Base-by-base conservation (phyloP, 30 jellyfish, hydroid and myxozoan species). In the Sanderia malayensis region DNA sequence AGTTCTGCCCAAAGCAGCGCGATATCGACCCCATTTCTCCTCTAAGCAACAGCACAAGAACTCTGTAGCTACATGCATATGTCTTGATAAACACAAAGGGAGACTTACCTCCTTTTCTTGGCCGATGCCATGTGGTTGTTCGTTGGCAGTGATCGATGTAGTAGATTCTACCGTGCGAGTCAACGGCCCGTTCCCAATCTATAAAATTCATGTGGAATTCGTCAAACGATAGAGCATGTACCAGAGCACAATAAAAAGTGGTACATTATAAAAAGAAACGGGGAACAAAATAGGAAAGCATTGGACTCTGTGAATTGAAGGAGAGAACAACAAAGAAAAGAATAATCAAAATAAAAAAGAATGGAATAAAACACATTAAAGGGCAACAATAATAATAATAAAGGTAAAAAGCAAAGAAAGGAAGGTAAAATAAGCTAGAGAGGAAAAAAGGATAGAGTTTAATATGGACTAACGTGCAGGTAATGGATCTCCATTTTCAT, bases 111-210 rank as follows among this genome's bases (percentile, higher is more conserved):
- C 75, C 96, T 61, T 63, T 78, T 64, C 81, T 71, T 18, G 98
- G 98, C 24, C 94, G 73, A n/a, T 78, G 80, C 98, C 98, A 90
- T 6, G 98, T 90, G 22, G 98, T 90, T 31, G 96, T 79, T 83
- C 94, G 60, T 18, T 31, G 73, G 61, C 55, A 28, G 65, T 90
- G 98, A 45, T 90, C 96, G 28, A 90, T 90, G 85, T 90, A 90
- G 68, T 90, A 90, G 21, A 84, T 81, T n/a, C 98, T 62, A 15
- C 95, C 96, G 33, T 90, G 98, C 30, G 98, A 90, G 46, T 90
- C 98, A 23, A 84, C 81, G 32, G 98, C 94, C 30, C 89, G 79
- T 41, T 90, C 96, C 98, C 98, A 90, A 74, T 79, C 98, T 90
- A 73, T 1, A 60, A 57, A 49, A 46, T 19, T 19, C 6, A 70